A percentile compares a stretch with the other conserved stretches of the same genome.
These are phyloP conservation scores for Pagrus major DNA, from an alignment of 2,113 vertebrate genomes.

Conservation along the genomic window DNA sequence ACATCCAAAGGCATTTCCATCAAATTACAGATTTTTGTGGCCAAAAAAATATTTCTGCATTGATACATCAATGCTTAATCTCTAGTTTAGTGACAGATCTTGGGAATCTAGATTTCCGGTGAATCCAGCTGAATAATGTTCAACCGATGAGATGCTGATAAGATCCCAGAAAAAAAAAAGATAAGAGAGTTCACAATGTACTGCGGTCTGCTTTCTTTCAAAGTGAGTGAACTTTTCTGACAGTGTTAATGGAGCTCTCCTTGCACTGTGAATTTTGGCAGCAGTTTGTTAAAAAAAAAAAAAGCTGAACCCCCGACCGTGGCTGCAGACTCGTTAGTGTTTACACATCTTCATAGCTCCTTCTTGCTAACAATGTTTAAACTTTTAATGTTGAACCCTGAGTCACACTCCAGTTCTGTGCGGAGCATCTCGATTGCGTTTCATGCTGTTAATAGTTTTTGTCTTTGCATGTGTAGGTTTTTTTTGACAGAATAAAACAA, in stretches of 20 bases:
- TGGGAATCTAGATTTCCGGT: neutral
- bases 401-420: neutral
- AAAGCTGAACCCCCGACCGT: neutral
- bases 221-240: neutral
- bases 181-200: neutral
- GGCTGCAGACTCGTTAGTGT: neutral
- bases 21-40: slow-evolving; percentile 3
- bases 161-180: slow-evolving; percentile 7
- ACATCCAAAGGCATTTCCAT: slow-evolving; percentile 18
- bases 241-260: neutral
- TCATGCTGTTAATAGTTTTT: neutral
- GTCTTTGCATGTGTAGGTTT: neutral
- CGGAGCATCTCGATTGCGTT: neutral
- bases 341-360: too few species aligned
- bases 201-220: neutral
- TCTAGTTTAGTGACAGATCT: neutral
- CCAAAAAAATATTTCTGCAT: neutral
- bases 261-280: slow-evolving; percentile 3
- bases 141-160: neutral
- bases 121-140: slow-evolving; percentile 15
- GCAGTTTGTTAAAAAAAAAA: neutral
- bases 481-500: neutral
- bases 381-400: neutral
- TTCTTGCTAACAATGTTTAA: neutral
- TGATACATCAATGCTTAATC: neutral